Evolutionary conservation across 2,113 vertebrate genomes (phyloP).

Genomic region (Podiceps cristatus): DNA sequence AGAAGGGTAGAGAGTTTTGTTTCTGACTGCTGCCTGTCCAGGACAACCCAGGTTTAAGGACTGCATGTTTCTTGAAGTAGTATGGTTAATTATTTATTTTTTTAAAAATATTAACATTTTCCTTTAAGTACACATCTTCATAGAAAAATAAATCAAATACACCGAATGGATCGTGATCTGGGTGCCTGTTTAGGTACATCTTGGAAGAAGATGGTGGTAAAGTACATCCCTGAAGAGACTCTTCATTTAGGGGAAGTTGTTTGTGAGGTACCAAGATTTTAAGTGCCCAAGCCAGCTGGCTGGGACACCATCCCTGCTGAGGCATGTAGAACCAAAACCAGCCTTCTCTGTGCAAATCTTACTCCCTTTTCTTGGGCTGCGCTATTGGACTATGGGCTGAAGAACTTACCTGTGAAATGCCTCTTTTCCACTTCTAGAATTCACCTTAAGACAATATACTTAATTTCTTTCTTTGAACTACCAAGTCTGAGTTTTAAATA

Average conservation of each 20-base stretch:
- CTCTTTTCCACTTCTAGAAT: not conserved
- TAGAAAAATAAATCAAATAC: not conserved
- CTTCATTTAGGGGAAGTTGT: not conserved
- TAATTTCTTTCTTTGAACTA: not conserved
- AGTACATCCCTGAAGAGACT: accelerated
- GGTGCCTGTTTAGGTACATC: not conserved
- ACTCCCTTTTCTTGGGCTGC: not conserved
- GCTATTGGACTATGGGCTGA: not conserved
- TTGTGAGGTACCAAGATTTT: not conserved
- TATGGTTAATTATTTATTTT: not conserved
- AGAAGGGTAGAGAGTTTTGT: not conserved
- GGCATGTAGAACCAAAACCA: not conserved
- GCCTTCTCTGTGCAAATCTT: not conserved
- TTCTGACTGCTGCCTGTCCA: not conserved
- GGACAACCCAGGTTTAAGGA: not conserved
- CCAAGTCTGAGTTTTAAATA: not conserved
- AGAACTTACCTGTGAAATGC: not conserved
- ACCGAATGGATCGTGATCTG: accelerated
- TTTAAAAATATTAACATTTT: not conserved
- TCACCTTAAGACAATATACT: not conserved
- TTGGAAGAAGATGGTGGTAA: not conserved
- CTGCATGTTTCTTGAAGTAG: not conserved
- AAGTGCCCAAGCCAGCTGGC: not conserved
- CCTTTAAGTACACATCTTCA: not conserved
- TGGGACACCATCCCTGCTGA: not conserved